Base-by-base conservation (phyloP, 2,797 vertebrate genomes). In the Huso huso region DNA sequence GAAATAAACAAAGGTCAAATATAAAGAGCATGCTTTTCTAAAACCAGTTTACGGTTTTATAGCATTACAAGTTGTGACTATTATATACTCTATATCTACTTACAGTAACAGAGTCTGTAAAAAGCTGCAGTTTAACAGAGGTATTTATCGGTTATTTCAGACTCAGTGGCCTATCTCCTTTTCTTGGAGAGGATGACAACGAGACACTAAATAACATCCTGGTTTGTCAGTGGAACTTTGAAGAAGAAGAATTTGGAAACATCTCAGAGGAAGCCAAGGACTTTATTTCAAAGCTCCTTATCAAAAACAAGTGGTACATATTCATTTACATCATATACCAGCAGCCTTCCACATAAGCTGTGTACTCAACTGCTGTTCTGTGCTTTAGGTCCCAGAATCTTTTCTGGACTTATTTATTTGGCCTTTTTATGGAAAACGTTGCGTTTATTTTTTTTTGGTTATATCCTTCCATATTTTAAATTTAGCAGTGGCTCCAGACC, bases 201-300 rank as follows among this genome's bases (percentile, higher is more conserved):
- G 96, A 99, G 83, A 99, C 96, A 0, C 85, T 99, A 74, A 99
- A 92, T 82, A 99, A 96, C 80, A 95, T 99, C 79, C 83, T 99
- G 78, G 90, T 91, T 67, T 96, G 95, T 78, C 89, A 92, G 78
- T 98, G 93, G 93, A 92, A 91, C 82, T 95, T 99, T 66, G 95
- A 98, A 71, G 93, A 93, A 9, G 93, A 92, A 10, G 95, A 97
- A 81, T 99, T 98, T 73, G 74, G 68, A 13, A 89, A 88, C 67
- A 83, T 95, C 76, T 97, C 96, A 0, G 94, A 94, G 1, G 89
- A 95, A 72, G 95, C 93, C 74, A 95, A 93, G 81, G 96, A 98
- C 79, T 99, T 99, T 78, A 94, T 99, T 80, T 88, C 91, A 12
- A 94, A 89, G 49, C 91, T 99, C 77, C 89, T 99, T 74, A 89